Evolutionary conservation across 2,888 invertebrate genomes (phyloP).

Genomic region (Horisme vitalbata): DNA sequence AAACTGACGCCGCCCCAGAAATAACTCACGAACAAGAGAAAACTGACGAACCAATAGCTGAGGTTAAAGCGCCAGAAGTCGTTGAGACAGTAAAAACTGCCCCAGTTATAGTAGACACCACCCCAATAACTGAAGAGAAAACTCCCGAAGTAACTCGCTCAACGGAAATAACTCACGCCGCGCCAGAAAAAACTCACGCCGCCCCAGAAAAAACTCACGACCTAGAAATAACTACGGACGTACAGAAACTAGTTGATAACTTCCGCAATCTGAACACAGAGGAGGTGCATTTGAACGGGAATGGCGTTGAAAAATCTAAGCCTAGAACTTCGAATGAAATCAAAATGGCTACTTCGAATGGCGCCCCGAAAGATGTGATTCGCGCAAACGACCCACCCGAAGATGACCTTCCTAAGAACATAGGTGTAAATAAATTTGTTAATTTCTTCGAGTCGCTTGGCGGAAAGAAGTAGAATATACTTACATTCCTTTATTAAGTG

Average conservation of each 20-base stretch:
- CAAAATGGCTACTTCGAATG: slow-evolving; percentile 66
- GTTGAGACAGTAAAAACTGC: slow-evolving; percentile 1
- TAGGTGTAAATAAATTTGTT: slow-evolving; percentile 76
- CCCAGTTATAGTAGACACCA: neutral
- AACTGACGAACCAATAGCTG: neutral
- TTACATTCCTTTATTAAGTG: no score
- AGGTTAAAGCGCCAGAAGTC: slow-evolving; percentile 1
- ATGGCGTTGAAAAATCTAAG: slow-evolving; percentile 41
- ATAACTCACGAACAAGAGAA: neutral
- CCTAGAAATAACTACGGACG: slow-evolving; percentile 2
- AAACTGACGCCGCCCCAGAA: neutral
- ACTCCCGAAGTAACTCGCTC: slow-evolving; percentile 7
- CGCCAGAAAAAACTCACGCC: slow-evolving; percentile 8
- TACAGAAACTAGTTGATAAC: slow-evolving; percentile 9
- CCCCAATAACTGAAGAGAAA: neutral
- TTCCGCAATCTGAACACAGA: slow-evolving; percentile 5
- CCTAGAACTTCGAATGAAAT: slow-evolving; percentile 70
- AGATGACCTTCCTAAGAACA: slow-evolving; percentile 75
- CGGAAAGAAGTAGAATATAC: slow-evolving; percentile 61
- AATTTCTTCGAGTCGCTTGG: slow-evolving; percentile 78
- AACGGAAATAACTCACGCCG: slow-evolving; percentile 17
- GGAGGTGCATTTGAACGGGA: slow-evolving; percentile 45
- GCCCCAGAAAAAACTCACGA: slow-evolving; percentile 7
- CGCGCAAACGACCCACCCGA: slow-evolving; percentile 75
- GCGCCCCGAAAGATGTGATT: slow-evolving; percentile 67